phyloP scores from a whole-genome alignment of 2,888 invertebrate species.

The Magallana nippona region DNA sequence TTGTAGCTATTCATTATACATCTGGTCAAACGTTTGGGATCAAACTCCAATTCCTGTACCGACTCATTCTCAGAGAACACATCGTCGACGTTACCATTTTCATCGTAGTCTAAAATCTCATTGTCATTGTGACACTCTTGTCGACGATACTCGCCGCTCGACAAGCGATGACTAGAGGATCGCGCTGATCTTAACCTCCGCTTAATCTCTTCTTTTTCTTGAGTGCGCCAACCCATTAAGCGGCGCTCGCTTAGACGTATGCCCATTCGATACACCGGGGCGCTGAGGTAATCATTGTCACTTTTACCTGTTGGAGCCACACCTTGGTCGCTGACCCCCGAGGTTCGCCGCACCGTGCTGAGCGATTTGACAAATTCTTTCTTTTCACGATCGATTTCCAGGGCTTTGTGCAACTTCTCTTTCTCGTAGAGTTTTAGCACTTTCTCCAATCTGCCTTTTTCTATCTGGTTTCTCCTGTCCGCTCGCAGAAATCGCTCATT shows the following conservation, averaged over 20 bases:
- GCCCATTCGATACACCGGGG: slow-evolving; percentile 57
- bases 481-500: slow-evolving; percentile 65
- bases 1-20: slow-evolving; percentile 59
- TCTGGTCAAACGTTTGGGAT: slow-evolving; percentile 56
- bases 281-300: slow-evolving; percentile 61
- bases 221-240: slow-evolving; percentile 59
- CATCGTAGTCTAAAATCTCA: neutral
- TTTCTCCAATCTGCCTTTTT: slow-evolving; percentile 59
- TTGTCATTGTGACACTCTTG: neutral
- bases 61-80: slow-evolving; percentile 45
- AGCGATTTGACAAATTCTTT: slow-evolving; percentile 58
- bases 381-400: slow-evolving; percentile 64
- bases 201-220: slow-evolving; percentile 56
- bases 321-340: slow-evolving; percentile 64
- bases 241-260: slow-evolving; percentile 61
- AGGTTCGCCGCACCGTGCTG: slow-evolving; percentile 59
- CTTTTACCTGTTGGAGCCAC: slow-evolving; percentile 58
- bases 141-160: neutral
- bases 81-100: slow-evolving; percentile 45
- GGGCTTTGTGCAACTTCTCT: slow-evolving; percentile 56
- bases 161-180: neutral
- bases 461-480: slow-evolving; percentile 65
- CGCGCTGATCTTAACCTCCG: slow-evolving; percentile 50
- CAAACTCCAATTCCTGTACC: slow-evolving; percentile 50
- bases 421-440: slow-evolving; percentile 58